Evolutionary conservation across 2,113 vertebrate genomes (phyloP).

Genomic region (Campylomormyrus numenius): DNA sequence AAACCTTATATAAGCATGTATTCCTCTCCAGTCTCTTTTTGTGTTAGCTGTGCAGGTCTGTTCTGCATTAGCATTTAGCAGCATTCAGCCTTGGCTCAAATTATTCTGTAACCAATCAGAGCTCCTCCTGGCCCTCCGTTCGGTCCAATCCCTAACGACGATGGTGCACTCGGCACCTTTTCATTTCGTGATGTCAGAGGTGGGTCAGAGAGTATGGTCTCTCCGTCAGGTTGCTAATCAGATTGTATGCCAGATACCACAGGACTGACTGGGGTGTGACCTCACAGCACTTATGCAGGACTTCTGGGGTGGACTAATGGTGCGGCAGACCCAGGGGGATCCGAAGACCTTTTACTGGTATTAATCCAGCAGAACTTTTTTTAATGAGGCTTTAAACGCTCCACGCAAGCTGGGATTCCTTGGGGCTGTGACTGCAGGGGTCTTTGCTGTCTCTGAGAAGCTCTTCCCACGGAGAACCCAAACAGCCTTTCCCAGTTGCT

Average conservation of each 20-base stretch:
- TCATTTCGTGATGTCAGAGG: neutral
- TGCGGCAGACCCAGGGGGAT: neutral
- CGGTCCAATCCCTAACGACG: neutral
- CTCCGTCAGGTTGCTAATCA: neutral
- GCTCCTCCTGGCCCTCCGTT: neutral
- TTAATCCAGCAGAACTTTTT: neutral
- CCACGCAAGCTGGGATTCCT: neutral
- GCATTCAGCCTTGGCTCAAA: neutral
- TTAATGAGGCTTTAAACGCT: conserved; percentile 15
- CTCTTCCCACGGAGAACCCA: neutral
- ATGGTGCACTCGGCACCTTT: neutral
- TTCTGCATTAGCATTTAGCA: neutral
- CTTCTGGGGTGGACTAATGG: neutral
- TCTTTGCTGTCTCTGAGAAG: neutral
- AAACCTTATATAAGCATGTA: neutral
- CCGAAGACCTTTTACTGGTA: neutral
- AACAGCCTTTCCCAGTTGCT: neutral
- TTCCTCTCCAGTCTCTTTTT: neutral
- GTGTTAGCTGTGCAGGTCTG: neutral
- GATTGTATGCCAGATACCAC: neutral
- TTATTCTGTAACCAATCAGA: neutral
- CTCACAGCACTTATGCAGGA: neutral
- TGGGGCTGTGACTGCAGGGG: neutral
- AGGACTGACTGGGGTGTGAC: neutral
- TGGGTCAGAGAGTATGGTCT: neutral